Percentiles rank a stretch among this genome's conserved stretches.
phyloP scores from a whole-genome alignment of 1,140 invertebrate species.

The Drosophila lacteicornis region DNA sequence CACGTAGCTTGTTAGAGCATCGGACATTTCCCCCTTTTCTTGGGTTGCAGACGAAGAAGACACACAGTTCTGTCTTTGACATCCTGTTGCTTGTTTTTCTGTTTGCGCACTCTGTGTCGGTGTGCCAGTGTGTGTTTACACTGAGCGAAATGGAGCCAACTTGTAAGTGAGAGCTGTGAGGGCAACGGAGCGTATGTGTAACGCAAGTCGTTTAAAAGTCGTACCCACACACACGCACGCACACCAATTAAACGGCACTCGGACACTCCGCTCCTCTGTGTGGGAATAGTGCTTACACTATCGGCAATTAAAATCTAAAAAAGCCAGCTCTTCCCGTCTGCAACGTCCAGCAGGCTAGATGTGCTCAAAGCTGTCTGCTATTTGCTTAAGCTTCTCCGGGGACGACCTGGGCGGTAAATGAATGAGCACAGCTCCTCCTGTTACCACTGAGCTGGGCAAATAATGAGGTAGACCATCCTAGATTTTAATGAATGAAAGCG shows the following conservation, averaged over 20 bases:
- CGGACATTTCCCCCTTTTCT: conserved; percentile 15
- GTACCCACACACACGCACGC: conserved; percentile 48
- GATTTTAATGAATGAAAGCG: conserved; percentile 80
- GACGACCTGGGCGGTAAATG: not conserved
- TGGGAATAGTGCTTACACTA: conserved; percentile 53
- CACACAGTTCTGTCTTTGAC: conserved; percentile 3
- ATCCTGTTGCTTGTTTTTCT: conserved; percentile 47
- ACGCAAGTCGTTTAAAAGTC: conserved; percentile 71
- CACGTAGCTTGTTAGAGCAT: conserved; percentile 52
- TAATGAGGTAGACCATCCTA: conserved; percentile 67
- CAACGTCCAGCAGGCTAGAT: conserved; percentile 5
- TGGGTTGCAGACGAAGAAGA: not conserved
- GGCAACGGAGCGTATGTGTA: conserved; percentile 71
- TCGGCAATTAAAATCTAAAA: conserved; percentile 83
- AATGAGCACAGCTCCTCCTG: conserved; percentile 46
- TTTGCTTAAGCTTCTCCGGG: conserved; percentile 71
- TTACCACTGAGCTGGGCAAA: conserved; percentile 71
- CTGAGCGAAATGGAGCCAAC: conserved; percentile 9
- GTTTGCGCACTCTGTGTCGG: conserved; percentile 12
- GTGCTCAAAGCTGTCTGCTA: conserved; percentile 36
- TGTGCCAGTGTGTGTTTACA: conserved; percentile 42
- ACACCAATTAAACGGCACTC: conserved; percentile 74
- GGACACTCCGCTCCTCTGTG: conserved; percentile 39
- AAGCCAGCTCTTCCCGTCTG: conserved; percentile 53
- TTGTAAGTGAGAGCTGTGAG: not conserved